These are phyloP conservation scores for Syrrhaptes paradoxus DNA, from an alignment of 2,113 vertebrate species.

Conservation along the genomic window DNA sequence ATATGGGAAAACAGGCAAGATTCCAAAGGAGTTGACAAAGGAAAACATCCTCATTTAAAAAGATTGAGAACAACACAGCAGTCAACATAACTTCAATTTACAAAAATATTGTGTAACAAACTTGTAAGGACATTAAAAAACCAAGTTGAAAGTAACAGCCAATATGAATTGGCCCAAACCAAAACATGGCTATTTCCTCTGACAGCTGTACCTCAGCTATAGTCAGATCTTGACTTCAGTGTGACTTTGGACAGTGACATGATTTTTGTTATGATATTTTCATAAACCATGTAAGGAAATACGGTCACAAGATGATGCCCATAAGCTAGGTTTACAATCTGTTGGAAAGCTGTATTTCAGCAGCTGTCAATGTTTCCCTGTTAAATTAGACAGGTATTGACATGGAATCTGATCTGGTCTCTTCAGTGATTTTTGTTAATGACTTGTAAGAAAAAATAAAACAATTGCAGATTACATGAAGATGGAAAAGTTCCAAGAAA, in stretches of 20 bases:
- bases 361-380: not conserved
- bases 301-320: not conserved
- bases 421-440: not conserved
- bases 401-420: not conserved
- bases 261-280: not conserved
- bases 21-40: not conserved
- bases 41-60: not conserved
- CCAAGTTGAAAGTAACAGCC: not conserved
- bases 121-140: not conserved
- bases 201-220: not conserved
- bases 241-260: not conserved
- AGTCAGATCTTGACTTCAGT: not conserved
- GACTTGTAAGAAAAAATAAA: not conserved
- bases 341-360: not conserved
- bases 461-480: not conserved
- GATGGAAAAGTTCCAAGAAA: not conserved
- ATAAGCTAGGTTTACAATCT: not conserved
- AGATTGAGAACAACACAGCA: not conserved
- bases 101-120: not conserved
- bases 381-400: not conserved
- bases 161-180: not conserved
- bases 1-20: not conserved
- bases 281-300: not conserved
- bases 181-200: not conserved
- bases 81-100: not conserved